Percentiles rank a stretch among this genome's conserved stretches.
phyloP scores from a whole-genome alignment of 2,888 invertebrate genomes.

The Belgica antarctica region DNA sequence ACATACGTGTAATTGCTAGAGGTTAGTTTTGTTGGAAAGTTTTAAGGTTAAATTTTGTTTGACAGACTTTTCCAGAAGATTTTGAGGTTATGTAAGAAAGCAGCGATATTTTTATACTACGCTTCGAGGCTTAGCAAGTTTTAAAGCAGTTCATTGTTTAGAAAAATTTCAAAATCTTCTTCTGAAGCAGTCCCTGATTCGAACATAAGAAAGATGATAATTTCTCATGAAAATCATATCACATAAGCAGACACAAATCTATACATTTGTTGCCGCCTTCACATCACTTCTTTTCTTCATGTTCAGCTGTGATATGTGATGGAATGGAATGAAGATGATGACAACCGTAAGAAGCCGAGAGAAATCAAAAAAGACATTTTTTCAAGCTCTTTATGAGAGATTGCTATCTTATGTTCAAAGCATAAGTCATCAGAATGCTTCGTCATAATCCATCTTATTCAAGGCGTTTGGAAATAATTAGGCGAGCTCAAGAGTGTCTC shows the following conservation, averaged over 20 bases:
- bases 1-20: too few relatives aligned
- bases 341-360: slow-evolving; percentile 33
- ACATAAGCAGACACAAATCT: neutral
- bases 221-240: neutral
- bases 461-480: slow-evolving; percentile 38
- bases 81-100: too few relatives aligned
- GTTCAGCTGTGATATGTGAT: slow-evolving; percentile 30
- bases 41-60: too few relatives aligned
- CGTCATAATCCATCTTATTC: slow-evolving; percentile 21
- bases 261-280: too few relatives aligned
- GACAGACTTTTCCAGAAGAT: too few relatives aligned
- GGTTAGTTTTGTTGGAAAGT: too few relatives aligned
- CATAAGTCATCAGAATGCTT: slow-evolving; percentile 3
- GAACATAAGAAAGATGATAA: neutral
- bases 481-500: slow-evolving; percentile 19
- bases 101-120: too few relatives aligned
- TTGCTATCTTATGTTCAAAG: neutral
- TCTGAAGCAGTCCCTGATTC: too few relatives aligned
- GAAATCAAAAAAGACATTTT: slow-evolving; percentile 31
- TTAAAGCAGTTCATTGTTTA: too few relatives aligned
- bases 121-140: too few relatives aligned
- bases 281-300: neutral
- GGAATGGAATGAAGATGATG: slow-evolving; percentile 39
- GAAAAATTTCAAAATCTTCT: too few relatives aligned
- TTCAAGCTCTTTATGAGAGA: slow-evolving; percentile 9